These are phyloP conservation scores for Halcyon leucocephala DNA, from an alignment of 2,797 vertebrate genomes.

Conservation along the genomic window DNA sequence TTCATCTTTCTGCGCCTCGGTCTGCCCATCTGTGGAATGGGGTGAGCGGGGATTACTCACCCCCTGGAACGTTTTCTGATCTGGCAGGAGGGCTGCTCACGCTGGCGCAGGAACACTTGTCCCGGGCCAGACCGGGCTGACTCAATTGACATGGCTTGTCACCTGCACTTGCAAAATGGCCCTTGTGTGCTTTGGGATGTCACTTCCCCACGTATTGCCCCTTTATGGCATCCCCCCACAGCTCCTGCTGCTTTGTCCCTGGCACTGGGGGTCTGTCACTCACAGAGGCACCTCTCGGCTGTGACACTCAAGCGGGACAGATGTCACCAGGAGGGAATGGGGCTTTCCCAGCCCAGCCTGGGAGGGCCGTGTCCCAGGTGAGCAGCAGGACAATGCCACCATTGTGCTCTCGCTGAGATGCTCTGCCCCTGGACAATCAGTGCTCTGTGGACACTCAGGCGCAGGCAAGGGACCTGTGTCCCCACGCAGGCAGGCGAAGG, in stretches of 20 bases:
- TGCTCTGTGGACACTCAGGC: background rate
- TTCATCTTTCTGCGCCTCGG: background rate
- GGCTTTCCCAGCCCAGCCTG: background rate
- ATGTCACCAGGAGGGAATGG: fast-evolving
- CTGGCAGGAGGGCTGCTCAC: background rate
- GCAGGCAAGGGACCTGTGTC: too few species aligned
- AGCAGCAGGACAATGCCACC: fast-evolving
- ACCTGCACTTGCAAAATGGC: background rate
- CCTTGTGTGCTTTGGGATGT: background rate
- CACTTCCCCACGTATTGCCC: fast-evolving
- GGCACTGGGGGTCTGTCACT: background rate
- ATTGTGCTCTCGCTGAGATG: background rate
- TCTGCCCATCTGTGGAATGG: background rate
- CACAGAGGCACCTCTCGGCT: background rate
- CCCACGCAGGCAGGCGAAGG: background rate
- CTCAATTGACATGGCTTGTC: fast-evolving
- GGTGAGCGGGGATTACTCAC: background rate
- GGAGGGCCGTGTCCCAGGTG: background rate
- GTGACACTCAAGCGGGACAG: fast-evolving
- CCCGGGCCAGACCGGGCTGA: background rate
- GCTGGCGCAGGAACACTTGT: background rate
- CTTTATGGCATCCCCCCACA: fast-evolving
- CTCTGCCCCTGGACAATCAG: background rate
- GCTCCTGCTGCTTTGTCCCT: fast-evolving
- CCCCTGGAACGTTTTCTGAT: background rate